phyloP scores from a whole-genome alignment of 2,888 invertebrate genomes.

The Scotopteryx bipunctaria region DNA sequence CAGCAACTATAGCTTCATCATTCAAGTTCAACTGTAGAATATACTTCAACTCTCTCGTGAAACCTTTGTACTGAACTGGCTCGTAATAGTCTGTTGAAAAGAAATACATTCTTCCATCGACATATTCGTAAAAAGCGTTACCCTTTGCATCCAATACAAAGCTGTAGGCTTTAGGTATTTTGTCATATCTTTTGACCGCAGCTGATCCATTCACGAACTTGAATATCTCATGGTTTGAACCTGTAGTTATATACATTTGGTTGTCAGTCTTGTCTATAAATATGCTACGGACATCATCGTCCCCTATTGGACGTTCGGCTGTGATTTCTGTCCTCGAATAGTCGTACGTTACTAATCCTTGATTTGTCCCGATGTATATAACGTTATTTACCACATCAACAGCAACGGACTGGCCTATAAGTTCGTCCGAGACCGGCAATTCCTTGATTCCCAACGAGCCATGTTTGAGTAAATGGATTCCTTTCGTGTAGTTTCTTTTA shows the following conservation, averaged over 20 bases:
- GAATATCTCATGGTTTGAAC: conserved; percentile 68
- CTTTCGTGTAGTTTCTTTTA: conserved; percentile 74
- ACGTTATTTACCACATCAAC: conserved; percentile 57
- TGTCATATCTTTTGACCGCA: conserved; percentile 70
- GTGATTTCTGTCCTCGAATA: conserved; percentile 64
- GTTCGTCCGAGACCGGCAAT: conserved; percentile 65
- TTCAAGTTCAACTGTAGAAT: conserved; percentile 65
- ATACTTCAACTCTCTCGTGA: conserved; percentile 71
- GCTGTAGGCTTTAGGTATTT: conserved; percentile 70
- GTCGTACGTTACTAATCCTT: conserved; percentile 69
- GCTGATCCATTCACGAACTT: conserved; percentile 69
- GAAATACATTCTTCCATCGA: conserved; percentile 73
- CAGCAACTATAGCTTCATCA: conserved; percentile 71
- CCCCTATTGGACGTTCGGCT: conserved; percentile 71
- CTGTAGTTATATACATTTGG: conserved; percentile 73
- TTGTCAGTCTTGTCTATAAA: conserved; percentile 70
- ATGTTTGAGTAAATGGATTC: conserved; percentile 67
- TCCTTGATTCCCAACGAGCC: conserved; percentile 71
- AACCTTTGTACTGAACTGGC: conserved; percentile 74
- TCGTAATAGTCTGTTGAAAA: conserved; percentile 66
- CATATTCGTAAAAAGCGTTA: conserved; percentile 70
- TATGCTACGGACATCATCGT: conserved; percentile 70
- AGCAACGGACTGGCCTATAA: conserved; percentile 69
- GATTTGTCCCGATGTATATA: conserved; percentile 73
- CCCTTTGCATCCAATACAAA: conserved; percentile 69